These are phyloP conservation scores for Enoplosus armatus DNA, from an alignment of 2,797 vertebrate genomes.

Conservation along the genomic window DNA sequence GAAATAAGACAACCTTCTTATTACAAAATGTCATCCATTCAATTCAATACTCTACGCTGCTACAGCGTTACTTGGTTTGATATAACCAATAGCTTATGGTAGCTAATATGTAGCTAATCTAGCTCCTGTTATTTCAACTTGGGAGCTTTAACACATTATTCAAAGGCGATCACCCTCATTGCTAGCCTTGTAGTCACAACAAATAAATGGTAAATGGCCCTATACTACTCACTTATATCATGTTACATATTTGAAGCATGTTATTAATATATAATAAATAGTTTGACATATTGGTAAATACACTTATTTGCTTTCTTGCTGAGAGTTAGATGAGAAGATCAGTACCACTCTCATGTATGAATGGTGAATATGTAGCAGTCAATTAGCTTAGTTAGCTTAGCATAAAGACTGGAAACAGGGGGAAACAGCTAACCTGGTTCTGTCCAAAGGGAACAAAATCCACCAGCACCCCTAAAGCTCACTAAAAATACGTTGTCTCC, in stretches of 20 bases:
- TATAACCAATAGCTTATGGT: background rate
- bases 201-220: background rate
- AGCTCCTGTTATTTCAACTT: background rate
- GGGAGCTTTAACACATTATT: background rate
- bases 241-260: background rate
- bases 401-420: background rate
- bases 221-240: background rate
- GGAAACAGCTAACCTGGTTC: background rate
- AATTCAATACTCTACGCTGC: background rate
- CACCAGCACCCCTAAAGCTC: background rate
- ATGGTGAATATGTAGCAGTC: background rate
- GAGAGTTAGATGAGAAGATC: background rate
- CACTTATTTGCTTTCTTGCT: background rate
- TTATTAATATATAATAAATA: background rate
- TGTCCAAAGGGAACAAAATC: background rate
- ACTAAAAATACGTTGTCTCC: background rate
- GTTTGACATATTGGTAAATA: background rate
- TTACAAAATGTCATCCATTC: background rate
- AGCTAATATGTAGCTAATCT: background rate
- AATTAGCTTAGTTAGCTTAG: constrained; percentile 1
- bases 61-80: background rate
- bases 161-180: background rate
- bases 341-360: background rate
- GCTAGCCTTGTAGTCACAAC: background rate
- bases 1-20: background rate